These are phyloP conservation scores for Mustela lutreola DNA, from an alignment of 2,113 vertebrate species.

Conservation along the genomic window DNA sequence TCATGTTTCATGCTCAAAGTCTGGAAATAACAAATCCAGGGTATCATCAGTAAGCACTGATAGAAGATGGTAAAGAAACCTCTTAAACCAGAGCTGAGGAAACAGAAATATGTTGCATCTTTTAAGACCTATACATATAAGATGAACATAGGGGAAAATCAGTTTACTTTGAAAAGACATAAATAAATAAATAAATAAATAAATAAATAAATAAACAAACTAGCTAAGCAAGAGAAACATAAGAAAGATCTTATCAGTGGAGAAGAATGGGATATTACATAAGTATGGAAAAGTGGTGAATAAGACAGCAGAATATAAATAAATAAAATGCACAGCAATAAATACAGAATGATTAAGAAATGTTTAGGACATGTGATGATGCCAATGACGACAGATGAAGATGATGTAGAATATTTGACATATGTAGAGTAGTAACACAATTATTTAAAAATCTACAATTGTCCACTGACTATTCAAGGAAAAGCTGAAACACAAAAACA, in stretches of 20 bases:
- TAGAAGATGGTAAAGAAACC: neutral
- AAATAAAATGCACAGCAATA: neutral
- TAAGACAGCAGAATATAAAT: neutral
- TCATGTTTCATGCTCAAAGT: neutral
- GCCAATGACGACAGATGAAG: neutral
- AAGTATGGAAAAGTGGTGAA: neutral
- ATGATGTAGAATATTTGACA: neutral
- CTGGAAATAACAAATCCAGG: neutral
- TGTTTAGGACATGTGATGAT: neutral
- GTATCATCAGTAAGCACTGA: neutral
- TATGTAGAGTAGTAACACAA: conserved; percentile 1
- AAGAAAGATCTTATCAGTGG: neutral
- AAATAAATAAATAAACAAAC: neutral
- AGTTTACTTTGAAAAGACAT: neutral
- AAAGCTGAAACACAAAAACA: neutral
- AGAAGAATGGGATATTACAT: neutral
- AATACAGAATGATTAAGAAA: neutral
- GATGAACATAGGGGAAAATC: neutral
- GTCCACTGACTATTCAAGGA: neutral
- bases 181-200: neutral
- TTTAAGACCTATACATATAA: neutral
- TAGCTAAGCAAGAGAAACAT: neutral
- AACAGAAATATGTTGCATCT: neutral
- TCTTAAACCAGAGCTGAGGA: neutral
- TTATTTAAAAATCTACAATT: neutral